A percentile compares a stretch with the other conserved stretches of the same genome.
Evolutionary conservation across 2,797 vertebrate genomes (phyloP).

Genomic region (Eutrigla gurnardus): DNA sequence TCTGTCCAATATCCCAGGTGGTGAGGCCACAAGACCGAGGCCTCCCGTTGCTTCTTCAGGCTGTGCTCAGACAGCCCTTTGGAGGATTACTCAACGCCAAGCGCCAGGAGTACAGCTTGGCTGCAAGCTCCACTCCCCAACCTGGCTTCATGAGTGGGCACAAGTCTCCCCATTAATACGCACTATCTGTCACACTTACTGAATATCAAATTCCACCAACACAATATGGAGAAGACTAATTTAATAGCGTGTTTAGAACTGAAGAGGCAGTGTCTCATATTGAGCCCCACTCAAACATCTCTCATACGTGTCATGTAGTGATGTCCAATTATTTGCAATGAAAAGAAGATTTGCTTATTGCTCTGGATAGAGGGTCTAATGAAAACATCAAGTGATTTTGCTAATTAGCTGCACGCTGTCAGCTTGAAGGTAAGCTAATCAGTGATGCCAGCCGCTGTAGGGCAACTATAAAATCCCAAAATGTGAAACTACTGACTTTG

Average conservation of each 20-base stretch:
- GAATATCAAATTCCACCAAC: constrained; percentile 18
- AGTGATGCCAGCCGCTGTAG: constrained; percentile 13
- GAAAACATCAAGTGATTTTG: constrained; percentile 45
- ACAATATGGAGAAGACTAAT: constrained; percentile 21
- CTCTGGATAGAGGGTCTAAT: constrained; percentile 12
- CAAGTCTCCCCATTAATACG: constrained; percentile 9
- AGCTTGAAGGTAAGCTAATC: constrained; percentile 30
- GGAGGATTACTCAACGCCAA: neutral
- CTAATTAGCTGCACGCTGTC: constrained; percentile 36
- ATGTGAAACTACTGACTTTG: constrained; percentile 14
- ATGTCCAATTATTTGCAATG: constrained; percentile 48
- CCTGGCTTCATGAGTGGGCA: constrained; percentile 28
- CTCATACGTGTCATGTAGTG: constrained; percentile 9
- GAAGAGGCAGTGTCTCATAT: constrained; percentile 17
- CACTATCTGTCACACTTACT: constrained; percentile 29
- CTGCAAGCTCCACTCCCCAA: constrained; percentile 7
- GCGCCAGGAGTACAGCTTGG: constrained; percentile 29
- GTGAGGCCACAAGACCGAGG: constrained; percentile 24
- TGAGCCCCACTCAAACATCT: constrained; percentile 22
- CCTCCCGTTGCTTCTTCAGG: constrained; percentile 37
- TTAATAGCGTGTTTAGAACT: constrained; percentile 18
- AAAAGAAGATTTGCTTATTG: constrained; percentile 28
- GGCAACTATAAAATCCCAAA: constrained; percentile 27
- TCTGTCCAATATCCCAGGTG: constrained; percentile 35
- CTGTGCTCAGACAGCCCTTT: constrained; percentile 18